Evolutionary conservation across 2,888 invertebrate species (phyloP), one percentile per base, ranked within the genome.

Genomic region (Dermolepida albohirtum): DNA sequence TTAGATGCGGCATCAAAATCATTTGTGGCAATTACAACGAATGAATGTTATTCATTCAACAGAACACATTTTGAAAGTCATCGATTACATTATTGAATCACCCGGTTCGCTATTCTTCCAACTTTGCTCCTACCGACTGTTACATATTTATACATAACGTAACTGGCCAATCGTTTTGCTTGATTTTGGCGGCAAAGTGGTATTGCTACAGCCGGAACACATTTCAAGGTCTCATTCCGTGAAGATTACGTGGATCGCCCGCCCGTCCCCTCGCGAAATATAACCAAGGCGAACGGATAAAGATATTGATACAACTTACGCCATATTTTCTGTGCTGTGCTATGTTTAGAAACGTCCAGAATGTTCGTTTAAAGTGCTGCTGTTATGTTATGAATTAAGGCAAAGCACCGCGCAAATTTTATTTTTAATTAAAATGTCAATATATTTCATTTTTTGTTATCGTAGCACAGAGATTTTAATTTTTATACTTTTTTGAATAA

Each of bases 151-250:
- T 68, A 68, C 50, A 44, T 52, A 63, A 54, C 67, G 59, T 16
- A 62, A 62, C 59, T 6, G 43, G 63, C 74, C 74, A 74, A 74
- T 73, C 71, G 52, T 51, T 63, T 63, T 51, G 64, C 54, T 59
- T 47, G 70, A 52, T 75, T 75, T 75, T 75, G 75, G 75, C 75
- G 75, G 74, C 74, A 75, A 74, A 66, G 70, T 74, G 70, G 71
- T 72, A 70, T 65, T 72, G 70, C 67, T 63, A 57, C 71, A 70
- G 69, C 74, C 73, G 75, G 74, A 75, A 75, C 73, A 74, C 69
- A 70, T 66, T 68, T 75, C 74, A 75, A 75, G 75, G 75, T 74
- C 73, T 70, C 72, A 74, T 74, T 74, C 75, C 74, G 71, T 71
- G 75, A 75, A 73, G 75, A 75, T 74, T 74, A 75, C 75, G 75